Percentiles rank a stretch among this genome's conserved stretches.
These are phyloP conservation scores for Dermochelys coriacea DNA, from an alignment of 2,797 vertebrate genomes.

Conservation along the genomic window DNA sequence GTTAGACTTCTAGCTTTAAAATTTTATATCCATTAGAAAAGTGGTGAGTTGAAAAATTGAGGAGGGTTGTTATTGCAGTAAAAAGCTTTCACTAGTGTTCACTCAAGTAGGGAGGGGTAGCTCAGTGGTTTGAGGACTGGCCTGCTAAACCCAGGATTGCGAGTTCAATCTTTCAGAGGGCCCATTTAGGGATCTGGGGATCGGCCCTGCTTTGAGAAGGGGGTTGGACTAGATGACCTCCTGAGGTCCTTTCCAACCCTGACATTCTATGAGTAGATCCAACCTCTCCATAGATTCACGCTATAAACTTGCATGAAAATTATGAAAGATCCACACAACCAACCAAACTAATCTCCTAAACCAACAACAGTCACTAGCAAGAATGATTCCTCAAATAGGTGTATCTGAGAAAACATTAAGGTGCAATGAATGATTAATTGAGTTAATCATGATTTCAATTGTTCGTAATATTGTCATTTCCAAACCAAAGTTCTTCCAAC, in stretches of 20 bases:
- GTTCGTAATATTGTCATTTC: neutral
- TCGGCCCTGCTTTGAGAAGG: no score
- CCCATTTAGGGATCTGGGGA: no score
- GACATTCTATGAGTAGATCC: neutral
- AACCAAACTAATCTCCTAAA: neutral
- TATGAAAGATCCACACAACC: neutral
- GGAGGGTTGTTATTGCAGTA: neutral
- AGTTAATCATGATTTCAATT: neutral
- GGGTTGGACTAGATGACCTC: no score
- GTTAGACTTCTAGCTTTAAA: neutral
- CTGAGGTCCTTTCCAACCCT: no score
- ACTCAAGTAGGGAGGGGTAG: neutral
- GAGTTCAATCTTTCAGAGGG: no score
- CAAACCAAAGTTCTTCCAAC: neutral
- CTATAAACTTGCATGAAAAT: neutral
- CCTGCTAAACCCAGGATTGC: no score
- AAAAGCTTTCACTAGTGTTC: neutral
- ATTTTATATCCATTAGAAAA: neutral
- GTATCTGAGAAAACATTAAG: neutral
- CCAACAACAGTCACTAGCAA: neutral
- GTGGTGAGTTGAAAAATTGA: neutral
- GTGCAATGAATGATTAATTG: no score
- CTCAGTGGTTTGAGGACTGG: no score
- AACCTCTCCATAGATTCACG: neutral
- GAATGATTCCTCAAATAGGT: neutral